Conservation (phyloP, 2,888 invertebrate species). For the Camptogramma bilineatum region DNA sequence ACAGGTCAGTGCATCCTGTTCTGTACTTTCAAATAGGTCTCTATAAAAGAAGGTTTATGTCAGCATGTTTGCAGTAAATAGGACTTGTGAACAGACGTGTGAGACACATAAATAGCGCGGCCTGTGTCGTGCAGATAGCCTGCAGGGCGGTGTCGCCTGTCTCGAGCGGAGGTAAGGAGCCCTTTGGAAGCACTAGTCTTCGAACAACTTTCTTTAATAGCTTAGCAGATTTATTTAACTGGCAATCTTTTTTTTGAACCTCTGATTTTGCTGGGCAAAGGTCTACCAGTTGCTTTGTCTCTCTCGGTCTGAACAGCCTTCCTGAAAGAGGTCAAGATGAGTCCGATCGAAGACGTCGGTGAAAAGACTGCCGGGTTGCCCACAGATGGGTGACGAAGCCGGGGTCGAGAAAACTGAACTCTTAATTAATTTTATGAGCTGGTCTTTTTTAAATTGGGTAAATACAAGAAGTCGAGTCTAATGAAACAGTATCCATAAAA, state of each 20-base stretch:
- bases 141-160: conserved; percentile 17
- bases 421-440: no score
- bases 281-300: no score
- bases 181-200: neutral
- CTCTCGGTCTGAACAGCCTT: no score
- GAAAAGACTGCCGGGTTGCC: neutral
- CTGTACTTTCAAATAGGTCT: conserved; percentile 5
- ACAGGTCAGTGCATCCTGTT: conserved; percentile 4
- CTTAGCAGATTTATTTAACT: neutral
- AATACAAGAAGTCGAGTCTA: no score
- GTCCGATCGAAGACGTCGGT: neutral
- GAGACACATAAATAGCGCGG: conserved; percentile 25
- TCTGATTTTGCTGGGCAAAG: no score
- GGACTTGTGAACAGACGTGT: conserved; percentile 25
- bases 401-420: no score
- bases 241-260: no score
- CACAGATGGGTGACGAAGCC: neutral
- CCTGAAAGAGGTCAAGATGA: neutral
- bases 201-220: neutral
- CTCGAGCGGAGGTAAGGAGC: neutral
- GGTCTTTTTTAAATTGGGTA: no score
- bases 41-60: conserved; percentile 22
- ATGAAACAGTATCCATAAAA: no score
- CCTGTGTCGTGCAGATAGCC: conserved; percentile 14
- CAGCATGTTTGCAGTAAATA: conserved; percentile 19